Percentiles rank a stretch among this genome's conserved stretches.
Evolutionary conservation across 2,797 vertebrate genomes (phyloP).

Genomic region (Pygocentrus nattereri): DNA sequence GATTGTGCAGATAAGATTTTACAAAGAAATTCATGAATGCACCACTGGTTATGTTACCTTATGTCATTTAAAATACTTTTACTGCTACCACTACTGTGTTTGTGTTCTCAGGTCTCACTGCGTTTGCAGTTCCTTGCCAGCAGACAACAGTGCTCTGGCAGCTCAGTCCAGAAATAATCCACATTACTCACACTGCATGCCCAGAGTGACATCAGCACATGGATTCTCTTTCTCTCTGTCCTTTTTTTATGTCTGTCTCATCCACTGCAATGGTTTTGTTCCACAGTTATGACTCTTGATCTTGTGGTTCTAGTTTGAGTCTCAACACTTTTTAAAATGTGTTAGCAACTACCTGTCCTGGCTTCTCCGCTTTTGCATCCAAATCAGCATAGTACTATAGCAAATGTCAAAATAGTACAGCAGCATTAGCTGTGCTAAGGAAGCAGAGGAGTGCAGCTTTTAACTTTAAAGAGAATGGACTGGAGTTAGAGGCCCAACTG

Average conservation of each 20-base stretch:
- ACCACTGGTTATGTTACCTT: not conserved
- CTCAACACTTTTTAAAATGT: not conserved
- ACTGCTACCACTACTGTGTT: not conserved
- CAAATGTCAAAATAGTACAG: no score
- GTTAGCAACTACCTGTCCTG: not conserved
- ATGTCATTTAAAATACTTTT: not conserved
- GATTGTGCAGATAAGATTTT: not conserved
- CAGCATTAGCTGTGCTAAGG: no score
- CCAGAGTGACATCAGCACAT: constrained; percentile 49
- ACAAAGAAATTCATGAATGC: not conserved
- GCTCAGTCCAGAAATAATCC: constrained; percentile 43
- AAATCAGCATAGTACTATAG: no score
- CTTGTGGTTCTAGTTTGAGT: not conserved
- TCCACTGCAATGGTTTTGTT: not conserved
- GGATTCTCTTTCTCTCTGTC: constrained; percentile 34
- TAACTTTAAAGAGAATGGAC: no score
- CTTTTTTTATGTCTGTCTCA: not conserved
- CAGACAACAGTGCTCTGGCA: constrained; percentile 42
- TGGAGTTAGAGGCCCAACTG: no score
- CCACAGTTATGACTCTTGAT: not conserved
- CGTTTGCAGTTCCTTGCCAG: constrained; percentile 42
- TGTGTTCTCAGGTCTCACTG: constrained; percentile 9
- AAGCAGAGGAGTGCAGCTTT: no score
- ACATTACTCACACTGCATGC: constrained; percentile 44
- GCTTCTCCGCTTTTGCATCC: no score